phyloP scores from a whole-genome alignment of 1,140 invertebrate species.

The Maniola jurtina region DNA sequence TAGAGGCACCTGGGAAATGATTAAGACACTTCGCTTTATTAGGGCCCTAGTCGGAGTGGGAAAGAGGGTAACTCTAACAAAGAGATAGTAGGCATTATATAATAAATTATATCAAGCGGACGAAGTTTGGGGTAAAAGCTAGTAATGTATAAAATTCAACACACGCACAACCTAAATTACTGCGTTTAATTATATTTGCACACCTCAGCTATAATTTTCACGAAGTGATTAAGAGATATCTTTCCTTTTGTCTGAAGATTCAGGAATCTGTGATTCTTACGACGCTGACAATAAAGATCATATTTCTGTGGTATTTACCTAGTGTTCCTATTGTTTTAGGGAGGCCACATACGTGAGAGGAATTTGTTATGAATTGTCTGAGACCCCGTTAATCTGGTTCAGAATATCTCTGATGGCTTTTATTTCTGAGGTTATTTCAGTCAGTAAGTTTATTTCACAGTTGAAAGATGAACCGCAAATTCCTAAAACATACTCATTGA shows the following conservation, averaged over 20 bases:
- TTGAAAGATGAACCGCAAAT: too few species aligned
- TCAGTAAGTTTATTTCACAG: too few species aligned
- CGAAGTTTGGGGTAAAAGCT: too few species aligned
- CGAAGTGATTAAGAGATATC: neutral
- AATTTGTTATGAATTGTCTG: neutral
- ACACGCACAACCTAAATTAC: neutral
- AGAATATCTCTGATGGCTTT: too few species aligned
- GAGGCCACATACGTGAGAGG: neutral
- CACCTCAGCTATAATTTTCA: constrained; percentile 3
- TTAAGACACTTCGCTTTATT: neutral
- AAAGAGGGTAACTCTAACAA: too few species aligned
- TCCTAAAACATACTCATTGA: too few species aligned
- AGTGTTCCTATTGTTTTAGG: neutral
- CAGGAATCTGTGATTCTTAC: neutral
- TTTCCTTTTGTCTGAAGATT: neutral
- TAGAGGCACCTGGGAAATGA: constrained; percentile 55
- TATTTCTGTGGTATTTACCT: neutral
- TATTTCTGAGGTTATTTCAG: neutral
- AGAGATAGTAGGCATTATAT: too few species aligned
- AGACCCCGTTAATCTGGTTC: neutral
- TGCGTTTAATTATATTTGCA: constrained; percentile 5
- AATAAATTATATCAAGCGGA: too few species aligned
- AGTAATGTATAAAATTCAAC: too few species aligned
- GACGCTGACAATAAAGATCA: neutral
- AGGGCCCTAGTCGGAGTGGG: too few species aligned